Conservation (phyloP, 2,797 vertebrate species). For the Microchirus variegatus region DNA sequence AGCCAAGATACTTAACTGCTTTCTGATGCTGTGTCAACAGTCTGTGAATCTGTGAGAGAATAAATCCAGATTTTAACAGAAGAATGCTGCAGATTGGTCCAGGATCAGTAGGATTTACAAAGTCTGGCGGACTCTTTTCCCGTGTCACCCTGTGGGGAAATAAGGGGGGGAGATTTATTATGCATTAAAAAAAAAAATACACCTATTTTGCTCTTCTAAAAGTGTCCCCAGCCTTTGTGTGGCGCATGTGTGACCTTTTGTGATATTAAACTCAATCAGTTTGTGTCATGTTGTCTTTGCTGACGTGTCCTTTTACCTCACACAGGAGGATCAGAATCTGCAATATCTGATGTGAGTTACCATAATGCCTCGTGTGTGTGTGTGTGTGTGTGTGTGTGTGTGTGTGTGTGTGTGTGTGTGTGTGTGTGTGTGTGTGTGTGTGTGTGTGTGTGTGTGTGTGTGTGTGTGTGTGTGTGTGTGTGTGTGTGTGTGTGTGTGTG, state of each 20-base stretch:
- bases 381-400: no score
- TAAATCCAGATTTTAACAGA: not conserved
- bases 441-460: no score
- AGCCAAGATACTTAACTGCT: not conserved
- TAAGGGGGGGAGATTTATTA: not conserved
- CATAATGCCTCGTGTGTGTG: not conserved
- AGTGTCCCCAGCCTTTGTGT: slow-evolving; percentile 35
- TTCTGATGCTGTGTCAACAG: not conserved
- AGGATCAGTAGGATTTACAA: not conserved
- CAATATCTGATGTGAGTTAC: slow-evolving; percentile 91
- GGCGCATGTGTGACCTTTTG: not conserved
- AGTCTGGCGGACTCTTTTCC: not conserved
- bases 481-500: not conserved
- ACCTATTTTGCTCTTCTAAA: slow-evolving; percentile 16
- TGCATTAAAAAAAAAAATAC: not conserved
- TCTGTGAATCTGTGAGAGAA: not conserved
- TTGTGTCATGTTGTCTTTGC: not conserved
- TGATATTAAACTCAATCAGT: not conserved
- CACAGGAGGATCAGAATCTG: slow-evolving; percentile 90
- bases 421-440: not conserved
- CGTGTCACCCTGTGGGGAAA: not conserved
- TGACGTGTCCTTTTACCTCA: slow-evolving; percentile 39
- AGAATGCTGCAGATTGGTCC: not conserved
- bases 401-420: no score
- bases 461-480: no score